Conservation (phyloP, 2,797 vertebrate species). For the Helostoma temminkii region DNA sequence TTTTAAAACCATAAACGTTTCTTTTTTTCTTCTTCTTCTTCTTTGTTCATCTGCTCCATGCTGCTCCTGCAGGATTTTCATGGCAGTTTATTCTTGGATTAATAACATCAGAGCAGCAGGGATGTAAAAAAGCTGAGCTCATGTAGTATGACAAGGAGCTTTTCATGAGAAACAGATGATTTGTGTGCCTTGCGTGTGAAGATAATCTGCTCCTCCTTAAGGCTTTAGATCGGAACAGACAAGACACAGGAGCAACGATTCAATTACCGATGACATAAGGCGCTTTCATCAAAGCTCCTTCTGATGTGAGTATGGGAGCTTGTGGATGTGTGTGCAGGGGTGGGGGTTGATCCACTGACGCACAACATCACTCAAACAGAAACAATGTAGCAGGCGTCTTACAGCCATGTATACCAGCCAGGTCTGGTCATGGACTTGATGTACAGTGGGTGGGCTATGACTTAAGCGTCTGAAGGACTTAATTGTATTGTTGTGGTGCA, state of each 20-base stretch:
- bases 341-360: slow-evolving; percentile 48
- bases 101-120: slow-evolving; percentile 28
- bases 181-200: slow-evolving; percentile 11
- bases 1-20: neutral
- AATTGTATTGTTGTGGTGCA: slow-evolving; percentile 29
- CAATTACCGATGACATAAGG: slow-evolving; percentile 63
- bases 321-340: slow-evolving; percentile 21
- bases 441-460: slow-evolving; percentile 15
- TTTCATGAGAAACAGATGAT: slow-evolving; percentile 47
- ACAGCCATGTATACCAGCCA: slow-evolving; percentile 5
- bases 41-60: neutral
- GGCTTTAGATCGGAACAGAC: slow-evolving; percentile 45
- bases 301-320: slow-evolving; percentile 32
- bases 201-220: slow-evolving; percentile 35
- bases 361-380: slow-evolving; percentile 52
- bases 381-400: slow-evolving; percentile 43
- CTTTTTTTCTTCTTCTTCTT: neutral
- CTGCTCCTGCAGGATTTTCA: neutral
- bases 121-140: neutral
- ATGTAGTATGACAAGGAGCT: neutral
- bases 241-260: slow-evolving; percentile 57
- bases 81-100: slow-evolving; percentile 1
- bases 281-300: slow-evolving; percentile 48
- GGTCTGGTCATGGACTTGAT: slow-evolving; percentile 42
- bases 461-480: slow-evolving; percentile 33